Percentiles rank a stretch among this genome's conserved stretches.
These are phyloP conservation scores for Gallinago paraguaiae DNA, from an alignment of 2,113 vertebrate genomes.

Conservation along the genomic window DNA sequence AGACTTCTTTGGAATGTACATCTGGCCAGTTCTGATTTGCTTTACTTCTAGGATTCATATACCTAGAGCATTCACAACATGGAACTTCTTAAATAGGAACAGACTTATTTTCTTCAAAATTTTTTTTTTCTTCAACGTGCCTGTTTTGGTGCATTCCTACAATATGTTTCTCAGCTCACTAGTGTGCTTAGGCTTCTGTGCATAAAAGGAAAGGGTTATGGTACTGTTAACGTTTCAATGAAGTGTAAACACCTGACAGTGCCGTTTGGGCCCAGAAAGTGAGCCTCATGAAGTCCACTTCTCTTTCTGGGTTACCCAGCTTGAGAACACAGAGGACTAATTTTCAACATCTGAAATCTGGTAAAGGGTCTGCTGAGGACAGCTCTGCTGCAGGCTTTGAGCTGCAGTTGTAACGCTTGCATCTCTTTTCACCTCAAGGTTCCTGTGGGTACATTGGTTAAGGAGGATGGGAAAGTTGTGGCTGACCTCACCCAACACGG, in stretches of 20 bases:
- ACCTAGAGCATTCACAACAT: neutral
- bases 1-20: neutral
- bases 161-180: neutral
- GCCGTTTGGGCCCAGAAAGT: neutral
- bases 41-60: neutral
- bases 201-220: neutral
- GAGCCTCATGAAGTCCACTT: neutral
- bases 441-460: conserved; percentile 90
- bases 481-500: conserved; percentile 82
- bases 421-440: conserved; percentile 75
- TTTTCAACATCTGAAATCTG: neutral
- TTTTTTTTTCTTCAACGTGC: neutral
- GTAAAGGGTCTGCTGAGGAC: neutral
- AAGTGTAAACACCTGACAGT: neutral
- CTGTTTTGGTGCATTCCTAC: neutral
- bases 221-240: neutral
- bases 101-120: neutral
- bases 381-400: neutral
- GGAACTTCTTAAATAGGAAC: neutral
- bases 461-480: conserved; percentile 78
- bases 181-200: neutral
- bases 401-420: neutral
- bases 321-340: neutral
- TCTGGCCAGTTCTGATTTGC: neutral
- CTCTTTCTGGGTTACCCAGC: neutral